Percentiles rank a stretch among this genome's conserved stretches.
phyloP scores from a whole-genome alignment of 2,888 invertebrate species.

The Bimastos eiseni region DNA sequence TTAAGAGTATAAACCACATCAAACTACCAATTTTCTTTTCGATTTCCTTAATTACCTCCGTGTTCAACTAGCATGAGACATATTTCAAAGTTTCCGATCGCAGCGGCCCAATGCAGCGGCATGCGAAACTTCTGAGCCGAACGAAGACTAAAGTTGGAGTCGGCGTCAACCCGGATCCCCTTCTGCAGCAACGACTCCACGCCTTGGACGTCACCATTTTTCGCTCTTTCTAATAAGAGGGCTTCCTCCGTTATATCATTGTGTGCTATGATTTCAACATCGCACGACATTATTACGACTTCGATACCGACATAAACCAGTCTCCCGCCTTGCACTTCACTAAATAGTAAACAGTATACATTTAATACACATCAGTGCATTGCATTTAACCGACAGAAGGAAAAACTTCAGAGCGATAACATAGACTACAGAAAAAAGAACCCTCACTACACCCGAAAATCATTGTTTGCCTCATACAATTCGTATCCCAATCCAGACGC shows the following conservation, averaged over 20 bases:
- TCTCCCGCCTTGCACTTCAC: not conserved
- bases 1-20: too few species aligned
- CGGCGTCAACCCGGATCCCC: slow-evolving; percentile 16
- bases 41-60: not conserved
- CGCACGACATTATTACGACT: not conserved
- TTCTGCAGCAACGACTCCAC: not conserved
- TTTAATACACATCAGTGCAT: too few species aligned
- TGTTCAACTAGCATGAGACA: not conserved
- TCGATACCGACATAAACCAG: not conserved
- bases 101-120: slow-evolving; percentile 16
- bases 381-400: not conserved
- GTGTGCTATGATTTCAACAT: not conserved
- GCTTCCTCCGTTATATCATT: not conserved
- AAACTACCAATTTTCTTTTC: not conserved
- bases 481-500: too few species aligned
- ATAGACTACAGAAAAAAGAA: not conserved
- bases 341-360: not conserved
- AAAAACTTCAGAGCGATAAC: not conserved
- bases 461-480: too few species aligned
- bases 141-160: not conserved
- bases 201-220: not conserved
- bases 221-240: not conserved
- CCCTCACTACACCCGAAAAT: not conserved
- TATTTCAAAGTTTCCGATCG: not conserved
- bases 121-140: not conserved